Conservation (phyloP, 2,797 vertebrate species). For the Characodon lateralis region DNA sequence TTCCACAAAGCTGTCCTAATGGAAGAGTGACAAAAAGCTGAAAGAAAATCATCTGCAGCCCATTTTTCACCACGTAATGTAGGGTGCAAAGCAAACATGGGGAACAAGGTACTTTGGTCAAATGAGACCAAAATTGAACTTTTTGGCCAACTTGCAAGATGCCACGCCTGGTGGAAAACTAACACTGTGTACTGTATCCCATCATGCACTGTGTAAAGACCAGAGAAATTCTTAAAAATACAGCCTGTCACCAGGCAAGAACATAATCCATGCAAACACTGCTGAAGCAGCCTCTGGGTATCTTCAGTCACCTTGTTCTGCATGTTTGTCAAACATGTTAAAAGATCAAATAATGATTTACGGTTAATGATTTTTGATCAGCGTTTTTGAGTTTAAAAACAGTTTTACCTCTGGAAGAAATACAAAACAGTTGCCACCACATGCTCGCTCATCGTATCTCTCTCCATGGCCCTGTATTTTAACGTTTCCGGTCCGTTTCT, state of each 20-base stretch:
- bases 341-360: not conserved
- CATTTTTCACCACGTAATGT: not conserved
- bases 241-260: slow-evolving; percentile 8
- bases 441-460: slow-evolving; percentile 5
- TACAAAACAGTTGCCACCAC: not conserved
- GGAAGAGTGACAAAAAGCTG: not conserved
- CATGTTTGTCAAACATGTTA: not conserved
- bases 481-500: slow-evolving; percentile 17
- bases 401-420: not conserved
- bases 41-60: not conserved
- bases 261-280: slow-evolving; percentile 1
- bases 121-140: slow-evolving; percentile 10
- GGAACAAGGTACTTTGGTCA: slow-evolving; percentile 12
- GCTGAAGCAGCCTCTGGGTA: not conserved
- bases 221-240: slow-evolving; percentile 14
- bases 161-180: not conserved
- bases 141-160: slow-evolving; percentile 11
- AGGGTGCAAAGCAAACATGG: no score
- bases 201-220: slow-evolving; percentile 10
- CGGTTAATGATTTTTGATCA: not conserved
- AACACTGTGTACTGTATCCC: not conserved
- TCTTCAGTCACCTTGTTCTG: slow-evolving; percentile 3
- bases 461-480: slow-evolving; percentile 5
- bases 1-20: not conserved
- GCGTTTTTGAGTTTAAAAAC: not conserved